These are phyloP conservation scores for Dasypolia templi DNA, from an alignment of 2,888 invertebrate species.

Conservation along the genomic window DNA sequence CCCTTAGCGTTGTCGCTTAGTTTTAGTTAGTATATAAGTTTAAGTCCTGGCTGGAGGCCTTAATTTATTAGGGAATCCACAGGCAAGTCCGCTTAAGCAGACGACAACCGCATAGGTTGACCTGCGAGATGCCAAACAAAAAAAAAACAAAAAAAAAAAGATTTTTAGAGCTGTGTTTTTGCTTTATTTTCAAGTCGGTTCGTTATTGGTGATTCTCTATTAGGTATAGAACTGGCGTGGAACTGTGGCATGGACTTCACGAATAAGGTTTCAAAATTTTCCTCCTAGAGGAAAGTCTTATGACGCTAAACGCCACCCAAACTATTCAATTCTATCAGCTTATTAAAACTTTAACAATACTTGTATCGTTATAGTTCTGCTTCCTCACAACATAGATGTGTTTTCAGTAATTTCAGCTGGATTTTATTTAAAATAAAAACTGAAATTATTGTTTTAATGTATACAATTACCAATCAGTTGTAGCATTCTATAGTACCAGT, in stretches of 20 bases:
- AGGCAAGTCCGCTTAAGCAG: too few relatives aligned
- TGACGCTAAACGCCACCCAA: neutral
- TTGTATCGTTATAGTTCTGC: neutral
- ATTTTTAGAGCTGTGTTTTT: constrained; percentile 84
- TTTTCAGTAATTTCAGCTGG: neutral
- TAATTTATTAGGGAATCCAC: too few relatives aligned
- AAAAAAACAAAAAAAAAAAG: too few relatives aligned
- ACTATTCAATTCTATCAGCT: neutral
- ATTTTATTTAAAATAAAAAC: neutral
- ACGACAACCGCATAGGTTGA: too few relatives aligned
- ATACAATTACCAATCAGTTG: too few relatives aligned
- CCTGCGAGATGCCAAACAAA: too few relatives aligned
- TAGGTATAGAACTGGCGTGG: constrained; percentile 4
- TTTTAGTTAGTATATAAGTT: too few relatives aligned
- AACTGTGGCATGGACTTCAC: neutral
- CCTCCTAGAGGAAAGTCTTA: neutral
- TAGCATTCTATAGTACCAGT: too few relatives aligned
- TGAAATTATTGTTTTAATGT: too few relatives aligned
- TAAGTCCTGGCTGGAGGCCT: too few relatives aligned
- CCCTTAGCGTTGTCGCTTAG: too few relatives aligned
- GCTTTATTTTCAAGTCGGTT: constrained; percentile 70
- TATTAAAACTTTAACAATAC: neutral
- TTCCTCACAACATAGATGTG: neutral
- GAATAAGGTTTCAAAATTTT: neutral
- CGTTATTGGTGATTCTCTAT: constrained; percentile 52